Evolutionary conservation across 2,888 invertebrate genomes (phyloP).

Genomic region (Spatulosminthurus flaviceps): DNA sequence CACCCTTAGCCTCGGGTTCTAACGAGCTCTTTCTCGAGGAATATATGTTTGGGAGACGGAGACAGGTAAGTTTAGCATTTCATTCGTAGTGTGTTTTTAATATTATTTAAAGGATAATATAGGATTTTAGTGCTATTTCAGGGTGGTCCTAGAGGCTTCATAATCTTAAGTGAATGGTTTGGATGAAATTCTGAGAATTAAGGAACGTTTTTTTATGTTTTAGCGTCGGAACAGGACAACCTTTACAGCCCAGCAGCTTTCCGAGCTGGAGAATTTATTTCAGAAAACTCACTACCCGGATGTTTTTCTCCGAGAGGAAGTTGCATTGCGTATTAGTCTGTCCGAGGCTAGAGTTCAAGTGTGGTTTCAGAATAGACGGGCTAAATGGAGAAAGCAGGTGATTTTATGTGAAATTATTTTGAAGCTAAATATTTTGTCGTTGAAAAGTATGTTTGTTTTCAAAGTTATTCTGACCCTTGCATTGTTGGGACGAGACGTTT

Average conservation of each 20-base stretch:
- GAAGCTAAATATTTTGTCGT: no score
- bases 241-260: conserved; percentile 91
- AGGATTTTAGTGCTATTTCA: no score
- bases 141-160: no score
- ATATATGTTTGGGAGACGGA: conserved; percentile 89
- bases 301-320: conserved; percentile 87
- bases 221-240: conserved; percentile 92
- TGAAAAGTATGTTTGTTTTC: no score
- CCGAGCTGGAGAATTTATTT: conserved; percentile 89
- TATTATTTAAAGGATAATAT: conserved; percentile 59
- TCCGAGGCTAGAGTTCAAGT: conserved; percentile 95
- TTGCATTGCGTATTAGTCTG: conserved; percentile 87
- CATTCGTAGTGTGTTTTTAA: conserved; percentile 10
- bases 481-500: no score
- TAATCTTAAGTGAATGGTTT: no score
- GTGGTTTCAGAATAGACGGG: conserved; percentile 83
- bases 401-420: conserved; percentile 66
- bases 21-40: conserved; percentile 68
- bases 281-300: conserved; percentile 96
- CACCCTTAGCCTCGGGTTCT: conserved; percentile 44
- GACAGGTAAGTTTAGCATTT: conserved; percentile 69
- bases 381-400: conserved; percentile 91
- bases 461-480: neutral
- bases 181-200: no score
- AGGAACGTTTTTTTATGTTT: conserved; percentile 43